These are phyloP conservation scores for Melanotaenia nigrans DNA, from an alignment of 2,797 vertebrate genomes.

Conservation along the genomic window DNA sequence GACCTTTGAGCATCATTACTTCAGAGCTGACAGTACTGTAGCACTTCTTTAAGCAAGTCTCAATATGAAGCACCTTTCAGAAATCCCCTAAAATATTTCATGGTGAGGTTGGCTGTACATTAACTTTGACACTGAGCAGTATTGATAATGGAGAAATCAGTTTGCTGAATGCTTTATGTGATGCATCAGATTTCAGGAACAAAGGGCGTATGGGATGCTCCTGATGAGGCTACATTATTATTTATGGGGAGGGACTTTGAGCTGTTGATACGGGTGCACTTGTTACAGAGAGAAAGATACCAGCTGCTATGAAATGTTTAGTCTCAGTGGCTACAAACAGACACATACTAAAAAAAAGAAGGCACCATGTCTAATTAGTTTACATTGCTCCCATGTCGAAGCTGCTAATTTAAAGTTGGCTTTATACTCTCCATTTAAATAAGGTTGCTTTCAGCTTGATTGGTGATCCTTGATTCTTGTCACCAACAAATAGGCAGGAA, in stretches of 20 bases:
- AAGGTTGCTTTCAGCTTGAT: neutral
- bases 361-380: constrained; percentile 8
- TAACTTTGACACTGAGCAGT: constrained; percentile 44
- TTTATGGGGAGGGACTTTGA: constrained; percentile 49
- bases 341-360: neutral
- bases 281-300: constrained; percentile 19
- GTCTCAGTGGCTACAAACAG: constrained; percentile 7
- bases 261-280: constrained; percentile 11
- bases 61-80: constrained; percentile 32
- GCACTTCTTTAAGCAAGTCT: constrained; percentile 34
- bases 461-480: constrained; percentile 13
- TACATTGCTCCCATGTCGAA: constrained; percentile 15
- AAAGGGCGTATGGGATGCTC: constrained; percentile 11
- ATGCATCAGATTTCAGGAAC: constrained; percentile 17
- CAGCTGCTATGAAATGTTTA: constrained; percentile 9
- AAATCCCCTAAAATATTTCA: constrained; percentile 35
- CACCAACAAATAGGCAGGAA: neutral
- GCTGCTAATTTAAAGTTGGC: constrained; percentile 20
- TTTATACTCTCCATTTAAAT: constrained; percentile 21
- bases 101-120: constrained; percentile 46
- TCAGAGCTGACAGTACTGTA: constrained; percentile 37
- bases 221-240: constrained; percentile 44
- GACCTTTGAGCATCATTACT: constrained; percentile 67
- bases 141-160: constrained; percentile 35
- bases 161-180: constrained; percentile 43